Evolutionary conservation across 2,113 vertebrate genomes (phyloP).

Genomic region (Bubo bubo): DNA sequence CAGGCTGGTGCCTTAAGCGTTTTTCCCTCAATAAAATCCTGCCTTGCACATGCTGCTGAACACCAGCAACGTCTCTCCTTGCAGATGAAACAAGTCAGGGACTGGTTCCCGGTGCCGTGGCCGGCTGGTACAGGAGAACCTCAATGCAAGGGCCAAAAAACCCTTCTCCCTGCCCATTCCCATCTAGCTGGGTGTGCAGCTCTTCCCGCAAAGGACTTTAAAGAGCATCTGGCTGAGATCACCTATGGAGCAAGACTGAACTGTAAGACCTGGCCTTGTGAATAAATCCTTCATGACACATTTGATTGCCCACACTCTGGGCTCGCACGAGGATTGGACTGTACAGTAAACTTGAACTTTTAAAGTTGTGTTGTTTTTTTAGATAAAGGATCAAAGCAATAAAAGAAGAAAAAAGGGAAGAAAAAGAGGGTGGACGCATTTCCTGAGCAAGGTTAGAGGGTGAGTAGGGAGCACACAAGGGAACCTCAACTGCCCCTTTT

Average conservation of each 20-base stretch:
- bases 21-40: neutral
- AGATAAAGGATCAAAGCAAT: neutral
- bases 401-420: neutral
- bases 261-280: neutral
- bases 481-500: neutral
- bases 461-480: neutral
- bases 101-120: fast-evolving
- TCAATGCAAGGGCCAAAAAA: neutral
- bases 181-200: neutral
- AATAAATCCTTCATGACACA: neutral
- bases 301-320: neutral
- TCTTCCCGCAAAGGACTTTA: neutral
- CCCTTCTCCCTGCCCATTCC: neutral
- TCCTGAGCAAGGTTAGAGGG: neutral
- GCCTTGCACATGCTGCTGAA: neutral
- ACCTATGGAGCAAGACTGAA: neutral
- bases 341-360: neutral
- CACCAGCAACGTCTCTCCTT: neutral
- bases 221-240: neutral
- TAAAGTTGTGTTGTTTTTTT: fast-evolving
- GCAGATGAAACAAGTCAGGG: neutral
- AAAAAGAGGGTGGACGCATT: neutral
- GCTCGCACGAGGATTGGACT: neutral
- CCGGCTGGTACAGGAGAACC: neutral
- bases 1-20: neutral